Evolutionary conservation across 2,888 invertebrate genomes (phyloP), one percentile per base, ranked within the genome.

Genomic region (Ormyrus thymus): DNA sequence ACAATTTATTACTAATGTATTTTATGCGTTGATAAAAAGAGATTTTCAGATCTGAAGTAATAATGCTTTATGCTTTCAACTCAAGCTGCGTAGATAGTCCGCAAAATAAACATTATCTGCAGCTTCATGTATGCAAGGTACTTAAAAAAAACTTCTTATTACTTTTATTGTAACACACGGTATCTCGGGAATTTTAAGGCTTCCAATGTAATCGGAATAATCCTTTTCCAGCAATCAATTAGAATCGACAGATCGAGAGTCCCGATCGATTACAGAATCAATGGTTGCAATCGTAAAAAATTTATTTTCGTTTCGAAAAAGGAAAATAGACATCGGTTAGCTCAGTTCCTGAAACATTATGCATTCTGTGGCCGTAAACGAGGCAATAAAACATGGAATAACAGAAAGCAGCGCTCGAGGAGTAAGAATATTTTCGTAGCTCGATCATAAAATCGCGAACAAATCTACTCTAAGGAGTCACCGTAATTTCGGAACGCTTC

Each of bases 361-460:
- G 46, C 53, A 72, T 62, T 53, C 53, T 13, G 29, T 29, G 46
- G 10, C n/a, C 45, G 45, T 51, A 71, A 71, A 71, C 45, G 53
- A n/a, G 46, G 62, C 61, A 62, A 62, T 55, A 62, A 72, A 62
- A 62, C 45, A 53, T 61, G 43, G 53, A 46, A 48, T 48, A 71
- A 61, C 45, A 53, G 71, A 72, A 62, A 72, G 62, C 62, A 72
- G 62, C 45, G 13, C 9, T 29, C 4, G 2, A 15, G 1, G 4
- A 61, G 55, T 13, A 0, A 10, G 70, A 29, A 70, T 58, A 29
- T 29, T 29, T 70, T 45, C 66, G 29, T n/a, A 53, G 62, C 51
- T 11, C 59, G 53, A 72, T 53, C 71, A 15, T 72, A 62, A 72
- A 72, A 62, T 62, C 51, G 53, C 48, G 70, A 29, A 29, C 29